Evolutionary conservation across 1,140 invertebrate species (phyloP).

Genomic region (Pentalonia nigronervosa): DNA sequence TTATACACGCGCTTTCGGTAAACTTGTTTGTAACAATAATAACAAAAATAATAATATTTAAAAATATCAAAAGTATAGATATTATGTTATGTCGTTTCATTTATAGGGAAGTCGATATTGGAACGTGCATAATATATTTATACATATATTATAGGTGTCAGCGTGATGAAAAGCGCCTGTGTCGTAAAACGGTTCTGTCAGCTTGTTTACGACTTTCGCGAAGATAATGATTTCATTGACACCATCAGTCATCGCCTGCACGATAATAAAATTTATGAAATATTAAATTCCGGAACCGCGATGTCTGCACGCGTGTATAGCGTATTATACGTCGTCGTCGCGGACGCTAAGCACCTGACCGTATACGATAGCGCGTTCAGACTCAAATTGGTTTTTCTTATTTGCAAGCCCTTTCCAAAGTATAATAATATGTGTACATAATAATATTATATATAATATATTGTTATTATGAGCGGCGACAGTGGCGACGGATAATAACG

Average conservation of each 20-base stretch:
- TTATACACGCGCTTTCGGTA: not conserved
- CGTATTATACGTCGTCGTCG: too few relatives aligned
- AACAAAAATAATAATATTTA: not conserved
- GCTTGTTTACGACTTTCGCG: constrained; percentile 29
- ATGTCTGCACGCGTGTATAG: not conserved
- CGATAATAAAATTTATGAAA: not conserved
- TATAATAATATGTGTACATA: not conserved
- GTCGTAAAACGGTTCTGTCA: not conserved
- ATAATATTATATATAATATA: not conserved
- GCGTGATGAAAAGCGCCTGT: not conserved
- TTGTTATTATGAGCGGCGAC: not conserved
- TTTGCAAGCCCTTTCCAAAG: not conserved
- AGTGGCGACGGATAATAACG: not conserved
- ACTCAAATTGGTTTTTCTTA: not conserved
- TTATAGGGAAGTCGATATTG: not conserved
- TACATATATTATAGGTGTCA: not conserved
- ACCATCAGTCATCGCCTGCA: not conserved
- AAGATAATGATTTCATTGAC: constrained; percentile 32
- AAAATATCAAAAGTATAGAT: not conserved
- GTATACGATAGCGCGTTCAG: not conserved
- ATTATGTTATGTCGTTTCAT: not conserved
- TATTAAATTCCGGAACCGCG: not conserved
- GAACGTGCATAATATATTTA: not conserved
- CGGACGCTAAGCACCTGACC: constrained; percentile 28
- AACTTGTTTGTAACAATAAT: not conserved